Evolutionary conservation across 2,113 vertebrate genomes (phyloP), one percentile per base, ranked within the genome.

Genomic region (Rhabdomys dilectus): DNA sequence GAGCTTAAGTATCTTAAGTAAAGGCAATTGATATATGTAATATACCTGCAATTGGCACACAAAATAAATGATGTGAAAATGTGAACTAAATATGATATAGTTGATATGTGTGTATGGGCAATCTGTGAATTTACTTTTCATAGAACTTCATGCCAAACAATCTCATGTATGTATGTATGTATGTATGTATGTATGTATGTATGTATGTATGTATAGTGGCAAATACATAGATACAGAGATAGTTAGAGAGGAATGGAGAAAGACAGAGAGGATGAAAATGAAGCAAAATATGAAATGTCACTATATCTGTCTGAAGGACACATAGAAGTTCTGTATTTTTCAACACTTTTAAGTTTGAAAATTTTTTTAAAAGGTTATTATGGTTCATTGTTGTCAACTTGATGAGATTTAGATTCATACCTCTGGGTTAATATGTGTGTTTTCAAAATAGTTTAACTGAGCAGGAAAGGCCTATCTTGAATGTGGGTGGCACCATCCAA

Each of bases 261-360:
- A 75, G 19, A 81, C 64, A 68, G 66, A 66, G 22, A 62, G 26
- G 88, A 11, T 36, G 21, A 16, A 53, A 88, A 73, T 64, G 82
- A 88, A 56, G 29, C 53, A 80, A 85, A 86, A 78, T 78, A 8
- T 64, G 34, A 86, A 91, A 91, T 62, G 45, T 31, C 42, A 21
- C 42, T 72, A 42, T 91, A 86, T 31, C 6, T 75, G 24, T 19
- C 26, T 68, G 88, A 85, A 94, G n/a, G 56, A 10, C 45, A 31
- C 76, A 70, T 0, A 73, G 66, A 15, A 58, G 9, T 90, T 90
- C 45, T 94, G 24, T 73, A 64, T 56, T n/a, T 93, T 45, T 72
- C 80, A 22, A 9, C 84, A 88, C 12, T 64, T 75, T 76, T 77
- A 92, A 91, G 36, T 96, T 89, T 92, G 70, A 75, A 95, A 94